Conservation (phyloP, 2,113 vertebrate species). For the Formicarius rufipectus region DNA sequence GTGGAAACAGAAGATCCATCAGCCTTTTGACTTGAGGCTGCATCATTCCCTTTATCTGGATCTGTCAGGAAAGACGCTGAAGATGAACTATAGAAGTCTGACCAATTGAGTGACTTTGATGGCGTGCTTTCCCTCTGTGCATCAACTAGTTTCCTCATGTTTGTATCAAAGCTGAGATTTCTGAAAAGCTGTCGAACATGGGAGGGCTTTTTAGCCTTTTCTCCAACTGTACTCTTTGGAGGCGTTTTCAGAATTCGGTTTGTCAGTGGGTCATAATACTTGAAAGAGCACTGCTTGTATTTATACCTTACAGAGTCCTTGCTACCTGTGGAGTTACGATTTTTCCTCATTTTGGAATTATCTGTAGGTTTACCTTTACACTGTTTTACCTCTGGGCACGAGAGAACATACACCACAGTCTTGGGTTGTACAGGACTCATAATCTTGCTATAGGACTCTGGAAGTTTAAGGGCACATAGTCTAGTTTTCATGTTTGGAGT, state of each 20-base stretch:
- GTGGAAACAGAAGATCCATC: constrained; percentile 33
- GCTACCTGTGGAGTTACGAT: constrained; percentile 59
- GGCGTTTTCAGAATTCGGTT: constrained; percentile 79
- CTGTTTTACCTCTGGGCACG: constrained; percentile 75
- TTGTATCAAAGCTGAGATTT: constrained; percentile 79
- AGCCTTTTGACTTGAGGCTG: constrained; percentile 39
- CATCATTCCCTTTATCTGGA: constrained; percentile 39
- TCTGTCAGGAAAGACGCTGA: constrained; percentile 39
- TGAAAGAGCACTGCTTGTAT: constrained; percentile 81
- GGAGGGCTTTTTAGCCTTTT: constrained; percentile 57
- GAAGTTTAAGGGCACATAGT: constrained; percentile 74
- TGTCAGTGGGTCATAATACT: constrained; percentile 80
- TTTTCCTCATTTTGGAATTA: constrained; percentile 64
- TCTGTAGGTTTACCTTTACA: constrained; percentile 44
- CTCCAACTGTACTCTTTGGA: constrained; percentile 61
- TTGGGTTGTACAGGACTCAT: constrained; percentile 83
- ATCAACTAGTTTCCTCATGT: constrained; percentile 56
- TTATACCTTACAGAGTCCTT: constrained; percentile 76
- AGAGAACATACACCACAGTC: constrained; percentile 85
- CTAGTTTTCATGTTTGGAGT: constrained; percentile 77
- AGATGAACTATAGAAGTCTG: constrained; percentile 50
- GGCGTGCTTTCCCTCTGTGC: constrained; percentile 35
- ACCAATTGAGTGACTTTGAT: constrained; percentile 48
- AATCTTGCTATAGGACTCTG: constrained; percentile 74
- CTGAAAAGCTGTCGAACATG: constrained; percentile 78